phyloP scores from a whole-genome alignment of 2,113 vertebrate species.

The Oceanites oceanicus region DNA sequence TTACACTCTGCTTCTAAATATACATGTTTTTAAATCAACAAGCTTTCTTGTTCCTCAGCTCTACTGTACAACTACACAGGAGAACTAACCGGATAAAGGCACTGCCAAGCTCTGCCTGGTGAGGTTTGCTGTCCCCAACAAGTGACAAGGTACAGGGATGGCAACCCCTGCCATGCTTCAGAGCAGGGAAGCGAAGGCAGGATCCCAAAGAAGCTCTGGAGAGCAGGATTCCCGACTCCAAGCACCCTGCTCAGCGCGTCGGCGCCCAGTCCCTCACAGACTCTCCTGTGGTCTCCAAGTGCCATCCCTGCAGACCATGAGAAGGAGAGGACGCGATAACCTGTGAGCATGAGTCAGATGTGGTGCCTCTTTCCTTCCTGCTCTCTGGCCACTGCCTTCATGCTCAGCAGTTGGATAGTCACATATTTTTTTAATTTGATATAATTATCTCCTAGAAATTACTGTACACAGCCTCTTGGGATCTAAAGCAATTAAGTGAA shows the following conservation, averaged over 20 bases:
- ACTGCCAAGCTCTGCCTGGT: conserved; percentile 38
- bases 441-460: conserved; percentile 82
- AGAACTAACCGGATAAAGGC: background rate
- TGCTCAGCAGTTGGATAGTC: conserved; percentile 54
- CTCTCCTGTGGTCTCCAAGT: background rate
- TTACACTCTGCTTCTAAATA: conserved; percentile 80
- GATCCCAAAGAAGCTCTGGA: background rate
- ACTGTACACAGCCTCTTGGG: conserved; percentile 76
- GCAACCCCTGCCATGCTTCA: background rate
- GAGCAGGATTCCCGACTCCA: background rate
- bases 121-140: background rate
- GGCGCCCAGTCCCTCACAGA: background rate
- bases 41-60: conserved; percentile 68
- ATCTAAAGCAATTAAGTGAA: conserved; percentile 82
- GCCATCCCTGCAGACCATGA: background rate
- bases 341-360: background rate
- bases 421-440: conserved; percentile 77
- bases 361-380: conserved; percentile 21
- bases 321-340: background rate
- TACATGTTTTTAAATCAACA: conserved; percentile 79
- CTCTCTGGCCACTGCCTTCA: conserved; percentile 46
- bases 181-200: background rate
- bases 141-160: background rate
- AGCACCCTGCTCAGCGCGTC: background rate
- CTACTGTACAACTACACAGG: background rate